These are phyloP conservation scores for Callinectes sapidus DNA, from an alignment of 2,888 invertebrate genomes.

Conservation along the genomic window DNA sequence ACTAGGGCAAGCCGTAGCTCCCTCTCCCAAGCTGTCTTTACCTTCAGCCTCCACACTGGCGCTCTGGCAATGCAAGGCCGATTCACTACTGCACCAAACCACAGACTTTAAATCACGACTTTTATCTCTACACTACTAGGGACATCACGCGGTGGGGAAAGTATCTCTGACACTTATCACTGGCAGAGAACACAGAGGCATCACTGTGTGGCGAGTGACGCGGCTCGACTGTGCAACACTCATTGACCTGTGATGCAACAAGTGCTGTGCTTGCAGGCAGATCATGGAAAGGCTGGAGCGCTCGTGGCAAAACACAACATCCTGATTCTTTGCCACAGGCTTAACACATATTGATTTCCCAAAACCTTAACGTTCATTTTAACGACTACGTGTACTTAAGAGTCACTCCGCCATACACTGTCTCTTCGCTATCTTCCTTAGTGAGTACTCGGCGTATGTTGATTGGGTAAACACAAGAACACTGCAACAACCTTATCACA, in stretches of 20 bases:
- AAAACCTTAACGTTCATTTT: slow-evolving; percentile 2
- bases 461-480: background rate
- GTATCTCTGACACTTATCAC: background rate
- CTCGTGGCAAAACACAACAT: background rate
- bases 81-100: background rate
- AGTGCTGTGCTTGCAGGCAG: slow-evolving; percentile 62
- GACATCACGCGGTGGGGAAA: background rate
- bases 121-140: background rate
- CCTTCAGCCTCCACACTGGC: background rate
- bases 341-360: slow-evolving; percentile 11
- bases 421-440: background rate
- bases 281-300: slow-evolving; percentile 22
- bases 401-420: background rate
- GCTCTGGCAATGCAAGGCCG: background rate
- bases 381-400: background rate
- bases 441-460: background rate
- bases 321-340: background rate
- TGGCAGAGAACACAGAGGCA: slow-evolving; percentile 4
- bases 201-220: background rate
- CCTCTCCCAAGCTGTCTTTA: background rate
- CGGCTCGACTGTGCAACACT: slow-evolving; percentile 10
- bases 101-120: background rate
- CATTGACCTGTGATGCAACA: slow-evolving; percentile 54
- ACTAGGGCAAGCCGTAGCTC: background rate
- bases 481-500: slow-evolving; percentile 8